phyloP scores from a whole-genome alignment of 2,888 invertebrate genomes.

The Trichogramma dendrolimi region DNA sequence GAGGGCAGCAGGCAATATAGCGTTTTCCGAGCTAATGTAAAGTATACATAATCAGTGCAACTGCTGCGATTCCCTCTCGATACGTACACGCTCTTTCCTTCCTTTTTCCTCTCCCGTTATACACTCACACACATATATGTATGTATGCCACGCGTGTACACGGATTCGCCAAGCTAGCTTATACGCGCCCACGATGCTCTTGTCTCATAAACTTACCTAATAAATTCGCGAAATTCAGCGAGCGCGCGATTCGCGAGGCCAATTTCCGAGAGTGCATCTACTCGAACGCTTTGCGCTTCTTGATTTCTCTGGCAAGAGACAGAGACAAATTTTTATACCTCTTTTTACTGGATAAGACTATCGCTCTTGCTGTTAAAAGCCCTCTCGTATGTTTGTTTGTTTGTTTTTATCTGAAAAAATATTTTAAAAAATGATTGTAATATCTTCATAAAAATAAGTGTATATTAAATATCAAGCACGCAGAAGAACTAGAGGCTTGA shows the following conservation, averaged over 20 bases:
- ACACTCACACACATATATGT: no score
- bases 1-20: no score
- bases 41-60: slow-evolving; percentile 13
- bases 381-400: no score
- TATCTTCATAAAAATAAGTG: neutral
- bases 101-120: no score
- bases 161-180: no score
- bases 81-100: neutral
- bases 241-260: slow-evolving; percentile 5
- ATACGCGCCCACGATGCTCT: no score
- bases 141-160: no score
- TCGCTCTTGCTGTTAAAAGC: no score
- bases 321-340: slow-evolving; percentile 7
- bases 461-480: neutral
- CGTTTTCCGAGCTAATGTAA: neutral
- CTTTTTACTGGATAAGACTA: no score
- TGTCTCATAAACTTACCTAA: no score
- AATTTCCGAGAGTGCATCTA: slow-evolving; percentile 11
- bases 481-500: no score
- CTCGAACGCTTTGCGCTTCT: no score
- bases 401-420: neutral
- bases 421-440: neutral
- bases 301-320: neutral
- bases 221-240: neutral
- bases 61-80: neutral